Percentiles rank a stretch among this genome's conserved stretches.
Evolutionary conservation across 2,113 vertebrate genomes (phyloP).

Genomic region (Baryphthengus martii): DNA sequence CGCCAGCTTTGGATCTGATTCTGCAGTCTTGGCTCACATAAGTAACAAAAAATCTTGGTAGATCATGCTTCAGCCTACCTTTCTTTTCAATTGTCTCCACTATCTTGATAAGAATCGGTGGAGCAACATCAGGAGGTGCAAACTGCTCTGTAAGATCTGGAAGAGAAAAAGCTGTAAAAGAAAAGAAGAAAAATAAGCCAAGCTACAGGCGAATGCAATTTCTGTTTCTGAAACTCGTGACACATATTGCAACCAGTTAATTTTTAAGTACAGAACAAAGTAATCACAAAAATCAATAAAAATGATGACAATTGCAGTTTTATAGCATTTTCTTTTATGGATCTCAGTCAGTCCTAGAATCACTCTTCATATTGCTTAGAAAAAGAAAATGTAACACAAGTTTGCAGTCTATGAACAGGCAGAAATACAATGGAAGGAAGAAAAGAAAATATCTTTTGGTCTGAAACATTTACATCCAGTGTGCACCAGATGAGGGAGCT

Average conservation of each 20-base stretch:
- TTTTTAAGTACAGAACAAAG: not conserved
- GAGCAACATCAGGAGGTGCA: conserved; percentile 83
- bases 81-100: conserved; percentile 91
- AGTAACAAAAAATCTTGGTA: not conserved
- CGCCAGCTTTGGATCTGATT: not conserved
- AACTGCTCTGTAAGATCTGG: conserved; percentile 92
- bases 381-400: not conserved
- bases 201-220: not conserved
- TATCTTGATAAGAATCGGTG: conserved; percentile 83
- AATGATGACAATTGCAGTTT: not conserved
- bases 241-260: not conserved
- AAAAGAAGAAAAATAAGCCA: not conserved
- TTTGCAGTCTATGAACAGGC: not conserved
- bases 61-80: conserved; percentile 74
- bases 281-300: not conserved
- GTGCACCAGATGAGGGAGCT: conserved; percentile 39
- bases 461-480: not conserved
- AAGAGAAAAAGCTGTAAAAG: conserved; percentile 76
- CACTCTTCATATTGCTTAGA: not conserved
- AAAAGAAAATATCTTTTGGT: not conserved
- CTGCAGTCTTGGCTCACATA: not conserved
- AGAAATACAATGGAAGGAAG: not conserved
- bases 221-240: not conserved
- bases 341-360: not conserved
- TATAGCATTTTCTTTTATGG: not conserved